Conservation (phyloP, 2,888 invertebrate species). For the Morpho achilles region DNA sequence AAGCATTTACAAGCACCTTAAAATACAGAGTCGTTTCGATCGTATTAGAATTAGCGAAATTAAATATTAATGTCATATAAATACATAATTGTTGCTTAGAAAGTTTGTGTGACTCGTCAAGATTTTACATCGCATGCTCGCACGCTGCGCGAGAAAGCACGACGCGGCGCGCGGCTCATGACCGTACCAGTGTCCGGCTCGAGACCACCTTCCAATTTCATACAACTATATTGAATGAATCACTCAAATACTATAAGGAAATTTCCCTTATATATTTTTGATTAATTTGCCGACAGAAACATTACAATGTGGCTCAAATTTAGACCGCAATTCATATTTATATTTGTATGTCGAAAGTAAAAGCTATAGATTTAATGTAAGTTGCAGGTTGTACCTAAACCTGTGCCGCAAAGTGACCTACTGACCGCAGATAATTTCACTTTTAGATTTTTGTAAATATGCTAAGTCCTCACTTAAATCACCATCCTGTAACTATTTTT, state of each 20-base stretch:
- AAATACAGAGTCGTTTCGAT: background rate
- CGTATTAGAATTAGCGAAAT: slow-evolving; percentile 34
- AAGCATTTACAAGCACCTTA: too few species aligned
- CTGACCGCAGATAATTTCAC: slow-evolving; percentile 69
- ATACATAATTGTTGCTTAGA: slow-evolving; percentile 77
- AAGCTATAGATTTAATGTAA: slow-evolving; percentile 50
- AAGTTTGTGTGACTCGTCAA: slow-evolving; percentile 68
- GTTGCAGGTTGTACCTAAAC: slow-evolving; percentile 64
- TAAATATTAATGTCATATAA: slow-evolving; percentile 76
- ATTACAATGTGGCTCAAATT: too few species aligned
- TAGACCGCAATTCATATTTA: too few species aligned
- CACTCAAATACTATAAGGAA: slow-evolving; percentile 15
- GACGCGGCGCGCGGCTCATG: slow-evolving; percentile 40
- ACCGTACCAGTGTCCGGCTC: slow-evolving; percentile 24
- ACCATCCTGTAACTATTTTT: background rate
- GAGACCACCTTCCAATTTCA: slow-evolving; percentile 14
- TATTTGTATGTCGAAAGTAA: slow-evolving; percentile 51
- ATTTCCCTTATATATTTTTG: background rate
- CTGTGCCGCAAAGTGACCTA: slow-evolving; percentile 63
- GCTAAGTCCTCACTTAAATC: too few species aligned
- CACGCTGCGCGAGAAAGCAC: slow-evolving; percentile 77
- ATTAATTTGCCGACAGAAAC: background rate
- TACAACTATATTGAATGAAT: background rate
- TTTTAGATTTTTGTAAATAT: slow-evolving; percentile 42
- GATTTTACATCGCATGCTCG: slow-evolving; percentile 74